phyloP scores from a whole-genome alignment of 2,113 vertebrate genomes.

The Engystomops pustulosus region DNA sequence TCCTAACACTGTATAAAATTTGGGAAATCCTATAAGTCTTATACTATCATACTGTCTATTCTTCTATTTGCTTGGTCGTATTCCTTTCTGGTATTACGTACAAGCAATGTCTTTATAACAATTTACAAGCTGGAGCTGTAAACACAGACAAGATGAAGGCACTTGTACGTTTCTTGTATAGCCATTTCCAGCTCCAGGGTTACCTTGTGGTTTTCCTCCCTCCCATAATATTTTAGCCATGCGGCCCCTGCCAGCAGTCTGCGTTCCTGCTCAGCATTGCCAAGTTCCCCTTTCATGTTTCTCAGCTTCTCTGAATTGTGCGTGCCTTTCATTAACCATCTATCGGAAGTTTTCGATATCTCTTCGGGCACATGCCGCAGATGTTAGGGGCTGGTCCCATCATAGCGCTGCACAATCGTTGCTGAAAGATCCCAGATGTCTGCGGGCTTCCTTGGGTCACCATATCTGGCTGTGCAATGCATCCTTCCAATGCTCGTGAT shows the following conservation, averaged over 20 bases:
- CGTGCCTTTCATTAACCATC: background rate
- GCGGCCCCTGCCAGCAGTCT: background rate
- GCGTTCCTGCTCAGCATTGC: conserved; percentile 16
- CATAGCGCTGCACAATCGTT: background rate
- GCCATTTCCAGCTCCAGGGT: conserved; percentile 20
- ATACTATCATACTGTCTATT: too few relatives aligned
- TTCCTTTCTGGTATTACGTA: too few relatives aligned
- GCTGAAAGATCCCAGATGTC: conserved; percentile 24
- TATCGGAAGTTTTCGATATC: background rate
- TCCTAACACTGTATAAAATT: too few relatives aligned
- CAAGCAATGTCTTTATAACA: background rate
- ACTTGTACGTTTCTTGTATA: conserved; percentile 11
- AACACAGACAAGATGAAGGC: background rate
- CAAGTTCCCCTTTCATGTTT: conserved; percentile 30
- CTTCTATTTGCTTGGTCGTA: too few relatives aligned
- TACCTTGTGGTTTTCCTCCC: conserved; percentile 37
- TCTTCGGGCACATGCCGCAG: background rate
- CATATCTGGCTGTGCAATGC: conserved; percentile 30
- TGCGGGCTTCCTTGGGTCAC: conserved; percentile 22
- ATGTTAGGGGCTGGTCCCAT: background rate
- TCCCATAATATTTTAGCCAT: conserved; percentile 1
- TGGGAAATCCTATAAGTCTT: too few relatives aligned
- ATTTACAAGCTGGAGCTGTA: background rate
- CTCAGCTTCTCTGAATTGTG: conserved; percentile 10
- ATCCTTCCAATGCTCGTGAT: conserved; percentile 8